Percentiles rank a stretch among this genome's conserved stretches.
These are phyloP conservation scores for Lochmaea crataegi DNA, from an alignment of 2,888 invertebrate genomes.

Conservation along the genomic window DNA sequence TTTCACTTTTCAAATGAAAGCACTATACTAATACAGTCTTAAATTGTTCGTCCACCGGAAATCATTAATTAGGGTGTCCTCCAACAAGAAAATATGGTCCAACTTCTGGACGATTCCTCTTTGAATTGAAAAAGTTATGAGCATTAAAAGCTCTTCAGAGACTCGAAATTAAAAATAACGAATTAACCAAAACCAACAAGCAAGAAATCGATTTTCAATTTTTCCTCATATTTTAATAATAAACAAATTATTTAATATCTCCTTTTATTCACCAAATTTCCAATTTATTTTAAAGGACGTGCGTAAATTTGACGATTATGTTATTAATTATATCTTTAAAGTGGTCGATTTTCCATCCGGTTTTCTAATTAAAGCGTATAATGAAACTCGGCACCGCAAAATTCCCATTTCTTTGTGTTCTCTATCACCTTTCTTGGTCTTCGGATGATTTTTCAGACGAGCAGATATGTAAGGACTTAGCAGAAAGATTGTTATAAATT, in stretches of 20 bases:
- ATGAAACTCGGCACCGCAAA: not conserved
- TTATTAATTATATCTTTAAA: not conserved
- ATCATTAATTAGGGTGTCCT: not conserved
- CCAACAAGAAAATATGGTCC: not conserved
- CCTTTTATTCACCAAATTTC: no score
- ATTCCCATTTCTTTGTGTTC: conserved; percentile 8
- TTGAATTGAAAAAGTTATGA: not conserved
- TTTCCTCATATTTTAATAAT: no score
- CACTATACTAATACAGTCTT: conserved; percentile 30
- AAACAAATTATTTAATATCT: no score
- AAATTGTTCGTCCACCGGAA: not conserved
- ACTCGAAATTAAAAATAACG: no score
- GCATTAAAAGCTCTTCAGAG: no score
- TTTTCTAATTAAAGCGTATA: not conserved
- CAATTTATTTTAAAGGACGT: not conserved
- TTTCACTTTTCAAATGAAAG: conserved; percentile 60
- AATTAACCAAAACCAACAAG: no score
- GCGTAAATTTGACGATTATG: not conserved
- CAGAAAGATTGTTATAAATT: conserved; percentile 54
- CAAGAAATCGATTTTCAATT: no score
- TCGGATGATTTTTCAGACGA: conserved; percentile 13
- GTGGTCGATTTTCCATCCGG: not conserved
- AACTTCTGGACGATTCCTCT: not conserved
- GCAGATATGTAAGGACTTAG: conserved; percentile 14
- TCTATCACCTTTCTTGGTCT: conserved; percentile 15